Evolutionary conservation across 1,140 invertebrate species (phyloP), one percentile per base, ranked within the genome.

Genomic region (Diorhabda carinulata): DNA sequence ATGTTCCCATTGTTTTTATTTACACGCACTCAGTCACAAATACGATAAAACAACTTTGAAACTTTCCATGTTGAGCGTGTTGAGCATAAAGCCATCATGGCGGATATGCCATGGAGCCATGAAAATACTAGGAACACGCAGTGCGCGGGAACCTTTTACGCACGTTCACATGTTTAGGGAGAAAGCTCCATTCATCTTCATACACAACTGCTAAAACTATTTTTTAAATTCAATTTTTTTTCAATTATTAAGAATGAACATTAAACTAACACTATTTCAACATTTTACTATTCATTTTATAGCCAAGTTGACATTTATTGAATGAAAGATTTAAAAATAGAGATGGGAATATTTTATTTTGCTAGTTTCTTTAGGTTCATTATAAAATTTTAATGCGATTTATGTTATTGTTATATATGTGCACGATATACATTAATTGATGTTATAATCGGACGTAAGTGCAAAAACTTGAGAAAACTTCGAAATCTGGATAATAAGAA

Each of bases 21-120:
- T 86, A 82, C 84, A 84, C 84, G 79, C 86, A 87, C 86, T 87
- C 86, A 87, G 86, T 88, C 86, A 88, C 86, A 87, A 87, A 87
- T 87, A 84, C 84, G 82, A 85, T 86, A 87, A 88, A 87, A 87
- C 86, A 85, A 83, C 84, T 84, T 84, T 81, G 85, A 86, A 88
- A 87, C 84, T 86, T 86, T 86, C 82, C 83, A 86, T 86, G 84
- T 86, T 84, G 83, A 86, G 83, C 84, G 84, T 85, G 83, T 84
- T 85, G 83, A 84, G 85, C 85, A 85, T 83, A 86, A 86, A 87
- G 86, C 85, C 86, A 87, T 88, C 85, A 87, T 88, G 87, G 86
- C 86, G 86, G 86, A 86, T 86, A 85, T 86, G 85, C 84, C 85
- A 84, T 83, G 85, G 84, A 85, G 84, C 84, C 84, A 86, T 86